phyloP scores from a whole-genome alignment of 2,888 invertebrate species.

The Plagiodera versicolora region DNA sequence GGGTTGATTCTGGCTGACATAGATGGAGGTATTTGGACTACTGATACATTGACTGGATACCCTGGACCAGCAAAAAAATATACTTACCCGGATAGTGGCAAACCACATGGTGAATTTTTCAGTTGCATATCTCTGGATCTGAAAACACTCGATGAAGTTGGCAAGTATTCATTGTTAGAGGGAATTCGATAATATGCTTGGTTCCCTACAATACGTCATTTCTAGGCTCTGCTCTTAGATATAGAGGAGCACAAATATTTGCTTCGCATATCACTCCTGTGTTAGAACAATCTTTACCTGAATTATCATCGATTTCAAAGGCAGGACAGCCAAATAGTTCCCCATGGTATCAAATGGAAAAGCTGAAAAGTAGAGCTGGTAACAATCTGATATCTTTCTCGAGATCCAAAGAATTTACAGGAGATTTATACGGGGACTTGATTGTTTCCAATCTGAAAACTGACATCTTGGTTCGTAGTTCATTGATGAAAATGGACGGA shows the following conservation, averaged over 20 bases:
- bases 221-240: background rate
- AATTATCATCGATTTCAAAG: background rate
- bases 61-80: background rate
- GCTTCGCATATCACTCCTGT: background rate
- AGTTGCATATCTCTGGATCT: background rate
- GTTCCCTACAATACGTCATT: too few species aligned
- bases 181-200: too few species aligned
- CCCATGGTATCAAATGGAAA: background rate
- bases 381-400: background rate
- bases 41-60: background rate
- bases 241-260: background rate
- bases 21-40: background rate
- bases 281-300: background rate
- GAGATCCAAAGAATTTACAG: background rate
- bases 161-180: background rate
- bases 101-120: background rate
- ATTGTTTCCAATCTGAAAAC: background rate
- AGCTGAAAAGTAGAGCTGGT: background rate
- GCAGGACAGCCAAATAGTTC: background rate
- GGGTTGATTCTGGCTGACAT: background rate
- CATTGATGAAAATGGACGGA: background rate
- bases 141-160: background rate
- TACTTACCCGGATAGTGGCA: background rate
- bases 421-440: background rate
- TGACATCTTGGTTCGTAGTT: background rate